These are phyloP conservation scores for Calvadosia cruxmelitensis DNA, from an alignment of 30 jellyfish, hydroid and myxozoan genomes.

Conservation along the genomic window DNA sequence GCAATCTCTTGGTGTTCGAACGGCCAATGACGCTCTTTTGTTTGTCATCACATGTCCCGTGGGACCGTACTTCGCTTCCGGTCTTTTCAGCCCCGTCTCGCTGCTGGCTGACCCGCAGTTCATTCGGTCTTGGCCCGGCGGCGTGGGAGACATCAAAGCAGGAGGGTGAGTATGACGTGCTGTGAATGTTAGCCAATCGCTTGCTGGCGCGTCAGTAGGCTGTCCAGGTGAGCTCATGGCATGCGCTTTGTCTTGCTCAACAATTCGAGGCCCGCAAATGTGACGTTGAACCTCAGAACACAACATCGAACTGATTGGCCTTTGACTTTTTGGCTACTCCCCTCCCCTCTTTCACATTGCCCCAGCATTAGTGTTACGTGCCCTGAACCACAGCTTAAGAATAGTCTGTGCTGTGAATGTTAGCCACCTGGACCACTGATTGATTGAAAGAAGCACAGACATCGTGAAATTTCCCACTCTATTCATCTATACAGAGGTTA, in stretches of 20 bases:
- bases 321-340: neutral
- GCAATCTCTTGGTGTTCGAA: neutral
- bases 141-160: conserved; percentile 63
- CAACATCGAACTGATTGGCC: neutral
- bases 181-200: too few relatives aligned
- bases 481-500: too few relatives aligned
- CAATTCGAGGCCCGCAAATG: neutral
- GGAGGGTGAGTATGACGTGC: conserved; percentile 88
- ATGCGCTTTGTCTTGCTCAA: neutral
- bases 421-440: too few relatives aligned
- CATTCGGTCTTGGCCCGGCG: conserved; percentile 78
- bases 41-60: conserved; percentile 60
- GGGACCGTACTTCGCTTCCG: conserved; percentile 46
- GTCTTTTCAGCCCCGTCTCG: conserved; percentile 44
- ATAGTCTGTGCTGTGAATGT: too few relatives aligned
- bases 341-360: neutral
- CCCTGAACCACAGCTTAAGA: too few relatives aligned
- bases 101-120: conserved; percentile 48
- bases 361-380: too few relatives aligned
- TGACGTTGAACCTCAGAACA: neutral
- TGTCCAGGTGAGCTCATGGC: neutral
- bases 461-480: too few relatives aligned
- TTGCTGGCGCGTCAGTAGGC: too few relatives aligned
- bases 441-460: too few relatives aligned
- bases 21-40: conserved; percentile 15